Evolutionary conservation across 2,113 vertebrate species (phyloP).

Genomic region (Nymphicus hollandicus): DNA sequence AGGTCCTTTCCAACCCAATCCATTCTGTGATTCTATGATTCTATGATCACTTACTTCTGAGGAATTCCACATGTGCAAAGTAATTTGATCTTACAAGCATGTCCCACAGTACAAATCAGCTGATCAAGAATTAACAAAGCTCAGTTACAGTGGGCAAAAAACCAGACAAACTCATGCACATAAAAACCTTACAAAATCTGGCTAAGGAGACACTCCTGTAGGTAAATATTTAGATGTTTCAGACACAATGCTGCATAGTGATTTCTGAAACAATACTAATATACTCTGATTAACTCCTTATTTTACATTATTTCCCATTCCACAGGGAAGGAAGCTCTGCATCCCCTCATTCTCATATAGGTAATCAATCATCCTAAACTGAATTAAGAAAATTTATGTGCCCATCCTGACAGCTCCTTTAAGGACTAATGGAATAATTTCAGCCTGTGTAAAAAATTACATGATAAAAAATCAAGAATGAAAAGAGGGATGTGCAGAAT

Average conservation of each 20-base stretch:
- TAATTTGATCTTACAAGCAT: not conserved
- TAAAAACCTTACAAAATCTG: not conserved
- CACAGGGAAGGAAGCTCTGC: not conserved
- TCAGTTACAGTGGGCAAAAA: not conserved
- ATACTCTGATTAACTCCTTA: not conserved
- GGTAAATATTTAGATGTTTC: not conserved
- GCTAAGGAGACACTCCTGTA: not conserved
- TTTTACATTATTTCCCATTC: not conserved
- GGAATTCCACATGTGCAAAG: not conserved
- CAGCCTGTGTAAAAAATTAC: not conserved
- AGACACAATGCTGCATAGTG: not conserved
- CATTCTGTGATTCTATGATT: not conserved
- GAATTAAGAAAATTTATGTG: not conserved
- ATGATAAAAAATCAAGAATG: not conserved
- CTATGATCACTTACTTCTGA: not conserved
- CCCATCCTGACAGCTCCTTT: not conserved
- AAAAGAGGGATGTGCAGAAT: not conserved
- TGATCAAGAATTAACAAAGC: not conserved
- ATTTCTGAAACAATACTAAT: not conserved
- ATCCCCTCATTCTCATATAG: not conserved
- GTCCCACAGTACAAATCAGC: not conserved
- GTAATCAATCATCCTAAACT: not conserved
- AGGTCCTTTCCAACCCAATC: not conserved
- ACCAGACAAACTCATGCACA: accelerated
- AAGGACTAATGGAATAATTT: not conserved